Percentiles rank a stretch among this genome's conserved stretches.
These are phyloP conservation scores for Psephotus haematonotus DNA, from an alignment of 2,113 vertebrate genomes.

Conservation along the genomic window DNA sequence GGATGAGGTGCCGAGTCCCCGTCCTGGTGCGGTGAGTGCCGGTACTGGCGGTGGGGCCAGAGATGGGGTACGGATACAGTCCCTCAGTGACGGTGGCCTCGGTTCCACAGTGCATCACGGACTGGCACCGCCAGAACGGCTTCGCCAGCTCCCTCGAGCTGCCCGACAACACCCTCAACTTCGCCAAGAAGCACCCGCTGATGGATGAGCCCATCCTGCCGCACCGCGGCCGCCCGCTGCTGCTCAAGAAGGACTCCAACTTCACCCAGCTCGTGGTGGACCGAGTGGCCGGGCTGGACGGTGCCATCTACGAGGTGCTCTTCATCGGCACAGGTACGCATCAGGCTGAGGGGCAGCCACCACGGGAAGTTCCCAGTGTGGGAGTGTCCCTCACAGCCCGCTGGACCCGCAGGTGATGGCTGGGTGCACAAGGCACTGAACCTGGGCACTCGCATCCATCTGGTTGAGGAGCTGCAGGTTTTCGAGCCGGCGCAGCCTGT, in stretches of 20 bases:
- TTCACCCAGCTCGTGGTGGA: conserved; percentile 92
- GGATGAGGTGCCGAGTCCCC: conserved; percentile 80
- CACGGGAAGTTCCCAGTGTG: background rate
- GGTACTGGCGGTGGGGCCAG: fast-evolving
- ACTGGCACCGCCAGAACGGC: conserved; percentile 85
- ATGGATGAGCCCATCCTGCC: conserved; percentile 86
- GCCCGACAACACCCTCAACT: conserved; percentile 93
- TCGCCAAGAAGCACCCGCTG: conserved; percentile 95
- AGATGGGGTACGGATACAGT: background rate
- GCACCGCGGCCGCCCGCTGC: conserved; percentile 82
- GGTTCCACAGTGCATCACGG: conserved; percentile 86
- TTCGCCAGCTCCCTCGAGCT: conserved; percentile 91
- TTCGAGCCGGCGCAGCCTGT: conserved; percentile 85
- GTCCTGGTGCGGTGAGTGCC: conserved; percentile 89
- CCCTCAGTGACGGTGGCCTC: background rate
- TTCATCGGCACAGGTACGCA: conserved; percentile 92
- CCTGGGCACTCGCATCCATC: conserved; percentile 81
- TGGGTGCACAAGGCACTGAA: conserved; percentile 92
- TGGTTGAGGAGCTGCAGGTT: conserved; percentile 95
- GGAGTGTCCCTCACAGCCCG: background rate
- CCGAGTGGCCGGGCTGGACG: conserved; percentile 79
- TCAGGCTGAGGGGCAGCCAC: fast-evolving
- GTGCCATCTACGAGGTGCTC: conserved; percentile 83
- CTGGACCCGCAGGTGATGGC: conserved; percentile 79
- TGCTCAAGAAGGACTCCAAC: conserved; percentile 90